A percentile compares a stretch with the other conserved stretches of the same genome.
Evolutionary conservation across 1,140 invertebrate species (phyloP).

Genomic region (Brachionus paranguensis): DNA sequence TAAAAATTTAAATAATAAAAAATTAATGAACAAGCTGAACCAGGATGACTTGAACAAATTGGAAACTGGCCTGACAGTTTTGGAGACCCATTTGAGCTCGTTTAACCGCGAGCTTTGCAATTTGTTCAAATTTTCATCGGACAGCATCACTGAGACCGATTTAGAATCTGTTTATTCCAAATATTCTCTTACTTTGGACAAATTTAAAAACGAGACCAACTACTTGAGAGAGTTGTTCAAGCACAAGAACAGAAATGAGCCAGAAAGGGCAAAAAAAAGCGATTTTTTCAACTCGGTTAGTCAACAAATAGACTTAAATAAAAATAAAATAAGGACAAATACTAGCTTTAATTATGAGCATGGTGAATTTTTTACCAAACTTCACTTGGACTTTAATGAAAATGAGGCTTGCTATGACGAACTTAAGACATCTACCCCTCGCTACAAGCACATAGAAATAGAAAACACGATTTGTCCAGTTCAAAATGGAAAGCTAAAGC

Average conservation of each 20-base stretch:
- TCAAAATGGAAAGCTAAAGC: not conserved
- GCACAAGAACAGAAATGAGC: not conserved
- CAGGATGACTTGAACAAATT: not conserved
- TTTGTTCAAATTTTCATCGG: not conserved
- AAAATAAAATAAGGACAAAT: not conserved
- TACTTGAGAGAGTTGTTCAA: not conserved
- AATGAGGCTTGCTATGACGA: not conserved
- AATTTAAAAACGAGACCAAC: not conserved
- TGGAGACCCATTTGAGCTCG: not conserved
- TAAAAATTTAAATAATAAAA: slow-evolving; percentile 24
- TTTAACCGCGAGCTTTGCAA: not conserved
- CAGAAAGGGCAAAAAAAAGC: not conserved
- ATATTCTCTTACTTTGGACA: not conserved
- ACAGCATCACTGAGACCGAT: not conserved
- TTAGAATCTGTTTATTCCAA: not conserved
- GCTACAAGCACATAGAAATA: slow-evolving; percentile 14
- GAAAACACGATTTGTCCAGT: not conserved
- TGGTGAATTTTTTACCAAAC: not conserved
- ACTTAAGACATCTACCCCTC: slow-evolving; percentile 1
- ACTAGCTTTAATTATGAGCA: slow-evolving; percentile 11
- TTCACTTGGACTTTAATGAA: slow-evolving; percentile 3
- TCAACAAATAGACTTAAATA: not conserved
- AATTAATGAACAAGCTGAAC: not conserved
- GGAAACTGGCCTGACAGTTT: not conserved
- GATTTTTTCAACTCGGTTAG: not conserved